Percentiles rank a stretch among this genome's conserved stretches.
phyloP scores from a whole-genome alignment of 2,113 vertebrate species.

The Murina feae region DNA sequence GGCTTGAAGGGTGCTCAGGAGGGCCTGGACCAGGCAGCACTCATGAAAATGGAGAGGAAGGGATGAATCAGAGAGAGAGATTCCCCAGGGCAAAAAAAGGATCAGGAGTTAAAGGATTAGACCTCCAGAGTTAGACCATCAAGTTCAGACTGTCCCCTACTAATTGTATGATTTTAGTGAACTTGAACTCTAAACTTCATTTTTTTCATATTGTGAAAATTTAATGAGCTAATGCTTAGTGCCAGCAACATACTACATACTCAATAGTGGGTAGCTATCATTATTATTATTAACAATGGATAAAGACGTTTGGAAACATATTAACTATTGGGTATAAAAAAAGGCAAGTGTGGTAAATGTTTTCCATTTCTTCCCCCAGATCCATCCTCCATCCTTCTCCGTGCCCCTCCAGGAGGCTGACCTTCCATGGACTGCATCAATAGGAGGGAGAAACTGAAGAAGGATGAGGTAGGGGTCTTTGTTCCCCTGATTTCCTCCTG shows the following conservation, averaged over 20 bases:
- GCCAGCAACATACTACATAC: neutral
- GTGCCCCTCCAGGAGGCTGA: neutral
- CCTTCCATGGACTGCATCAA: neutral
- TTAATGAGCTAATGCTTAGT: neutral
- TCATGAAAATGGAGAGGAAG: neutral
- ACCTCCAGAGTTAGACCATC: neutral
- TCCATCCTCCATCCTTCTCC: neutral
- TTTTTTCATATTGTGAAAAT: neutral
- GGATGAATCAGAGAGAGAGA: neutral
- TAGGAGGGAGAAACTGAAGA: neutral
- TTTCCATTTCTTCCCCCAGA: neutral
- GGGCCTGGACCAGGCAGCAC: neutral
- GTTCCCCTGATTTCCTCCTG: neutral
- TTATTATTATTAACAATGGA: neutral
- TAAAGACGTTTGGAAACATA: neutral
- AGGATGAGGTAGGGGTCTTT: neutral
- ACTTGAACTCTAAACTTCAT: neutral
- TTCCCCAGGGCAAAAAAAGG: neutral
- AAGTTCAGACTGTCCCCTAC: neutral
- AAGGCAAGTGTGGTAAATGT: neutral
- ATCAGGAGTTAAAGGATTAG: neutral
- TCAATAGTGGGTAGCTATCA: neutral
- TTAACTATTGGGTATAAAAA: neutral
- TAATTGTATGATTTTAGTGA: neutral
- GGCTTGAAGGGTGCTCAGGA: neutral